Percentiles rank a stretch among this genome's conserved stretches.
Conservation (phyloP, 2,888 invertebrate genomes). For the Ecdyonurus torrentis region DNA sequence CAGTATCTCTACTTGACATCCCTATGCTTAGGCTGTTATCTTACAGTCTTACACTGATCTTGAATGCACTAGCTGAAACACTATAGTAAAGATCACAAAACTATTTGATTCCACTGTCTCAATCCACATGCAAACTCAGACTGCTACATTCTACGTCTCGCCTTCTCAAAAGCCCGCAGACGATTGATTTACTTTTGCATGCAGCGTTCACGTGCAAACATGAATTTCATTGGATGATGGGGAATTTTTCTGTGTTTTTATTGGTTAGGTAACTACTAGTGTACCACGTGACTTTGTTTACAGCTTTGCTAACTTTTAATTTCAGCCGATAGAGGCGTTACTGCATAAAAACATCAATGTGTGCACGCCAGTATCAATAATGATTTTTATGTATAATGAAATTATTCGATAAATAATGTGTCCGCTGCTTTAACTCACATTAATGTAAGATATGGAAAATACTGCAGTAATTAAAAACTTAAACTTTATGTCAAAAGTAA, state of each 20-base stretch:
- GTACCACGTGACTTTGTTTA: constrained; percentile 15
- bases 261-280: constrained; percentile 9
- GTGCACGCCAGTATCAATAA: no score
- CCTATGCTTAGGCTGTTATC: neutral
- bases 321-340: constrained; percentile 6
- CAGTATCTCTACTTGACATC: constrained; percentile 44
- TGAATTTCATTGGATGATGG: constrained; percentile 12
- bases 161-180: neutral
- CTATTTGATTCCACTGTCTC: neutral
- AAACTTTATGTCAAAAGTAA: no score
- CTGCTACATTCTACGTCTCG: neutral
- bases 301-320: constrained; percentile 4
- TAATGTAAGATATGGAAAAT: no score
- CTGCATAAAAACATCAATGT: neutral
- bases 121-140: neutral
- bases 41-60: neutral
- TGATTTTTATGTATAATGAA: no score
- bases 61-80: neutral
- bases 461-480: no score
- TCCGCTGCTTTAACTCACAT: no score
- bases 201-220: constrained; percentile 13
- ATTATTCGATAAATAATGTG: no score
- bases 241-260: constrained; percentile 5
- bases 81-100: neutral
- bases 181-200: constrained; percentile 6